Base-by-base conservation (phyloP, 1,140 invertebrate species). In the Papilio polyxenes region DNA sequence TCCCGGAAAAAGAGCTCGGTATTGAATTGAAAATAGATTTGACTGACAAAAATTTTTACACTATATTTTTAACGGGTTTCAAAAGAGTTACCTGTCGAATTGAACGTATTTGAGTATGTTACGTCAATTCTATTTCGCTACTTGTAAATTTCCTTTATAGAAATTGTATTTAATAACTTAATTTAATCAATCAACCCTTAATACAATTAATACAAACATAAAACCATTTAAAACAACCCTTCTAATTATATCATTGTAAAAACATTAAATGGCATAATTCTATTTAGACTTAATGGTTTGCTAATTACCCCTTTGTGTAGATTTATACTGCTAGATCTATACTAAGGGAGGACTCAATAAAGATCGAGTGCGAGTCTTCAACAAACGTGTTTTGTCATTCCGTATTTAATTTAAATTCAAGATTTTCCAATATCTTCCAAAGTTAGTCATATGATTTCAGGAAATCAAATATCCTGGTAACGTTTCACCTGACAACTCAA, bases 1-100 rank as follows among this genome's bases (percentile, higher is more conserved):
- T 69, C 65, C 23, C 23, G 0, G 65, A 69, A 37, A 69, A 15
- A 69, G 65, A 69, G 65, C 31, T 13, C 31, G 65, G 10, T 37
- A 69, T 10, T 15, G 65, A 69, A 69, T 69, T 69, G 65, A 37
- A 69, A 69, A 69, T 69, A 69, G 23, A 31, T 69, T 69, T 69
- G 65, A 69, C 65, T 69, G 65, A 69, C 23, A 40, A 37, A 69
- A 69, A 59, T 59, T 69, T 37, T 69, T 62, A n/a, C 59, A 37
- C 11, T 40, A 31, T 69, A 37, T 69, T 69, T 69, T 69, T 69
- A 69, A 69, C 23, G 65, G 10, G 31, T 11, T 69, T 69, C 65
- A 69, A 69, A 69, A 69, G 65, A 69, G 65, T 0, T 69, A 69
- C 13, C 31, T 31, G 23, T 69, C 65, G 13, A 37, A 15, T 69